Evolutionary conservation across 2,888 invertebrate species (phyloP), one percentile per base, ranked within the genome.

Genomic region (Nymphalis urticae): DNA sequence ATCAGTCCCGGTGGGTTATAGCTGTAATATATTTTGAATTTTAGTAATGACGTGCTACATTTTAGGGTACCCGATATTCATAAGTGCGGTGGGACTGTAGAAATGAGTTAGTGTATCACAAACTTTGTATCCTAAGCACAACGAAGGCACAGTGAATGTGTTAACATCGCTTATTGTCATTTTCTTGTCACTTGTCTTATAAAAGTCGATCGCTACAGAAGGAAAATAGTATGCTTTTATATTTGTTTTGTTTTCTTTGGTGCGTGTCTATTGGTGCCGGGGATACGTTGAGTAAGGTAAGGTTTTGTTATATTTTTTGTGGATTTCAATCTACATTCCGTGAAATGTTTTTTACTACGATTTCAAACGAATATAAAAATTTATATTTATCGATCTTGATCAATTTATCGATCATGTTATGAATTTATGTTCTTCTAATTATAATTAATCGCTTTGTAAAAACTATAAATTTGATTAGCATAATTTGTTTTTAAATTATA

Each of bases 101-200:
- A 80, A 83, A 85, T 87, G 85, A 87, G 86, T 90, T 90, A 88
- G 90, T 90, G 87, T 90, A 85, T 86, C 85, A 82, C 85, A 85
- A 85, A 82, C 84, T 82, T 85, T 83, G 86, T 84, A 82, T 81
- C 80, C 75, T 71, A 76, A 82, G 73, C 84, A 83, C 81, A 60
- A 48, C 63, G 42, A 54, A 48, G 62, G 47, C 36, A 63, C 21
- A 53, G 66, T 58, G 58, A 53, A 13, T 59, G 66, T 58, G 58
- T 42, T 58, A 10, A 58, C 36, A 36, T 21, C 58, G 58, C 36
- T 19, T 58, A 58, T 42, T 42, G 19, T 64, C 48, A 27, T 48
- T 54, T 60, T 62, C 19, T 36, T 42, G 42, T 60, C 54, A 51
- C 42, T 17, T 53, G 63, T 63, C 54, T 69, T 27, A 42, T 58